Conservation (phyloP, 2,888 invertebrate species). For the Copidosoma aretas region DNA sequence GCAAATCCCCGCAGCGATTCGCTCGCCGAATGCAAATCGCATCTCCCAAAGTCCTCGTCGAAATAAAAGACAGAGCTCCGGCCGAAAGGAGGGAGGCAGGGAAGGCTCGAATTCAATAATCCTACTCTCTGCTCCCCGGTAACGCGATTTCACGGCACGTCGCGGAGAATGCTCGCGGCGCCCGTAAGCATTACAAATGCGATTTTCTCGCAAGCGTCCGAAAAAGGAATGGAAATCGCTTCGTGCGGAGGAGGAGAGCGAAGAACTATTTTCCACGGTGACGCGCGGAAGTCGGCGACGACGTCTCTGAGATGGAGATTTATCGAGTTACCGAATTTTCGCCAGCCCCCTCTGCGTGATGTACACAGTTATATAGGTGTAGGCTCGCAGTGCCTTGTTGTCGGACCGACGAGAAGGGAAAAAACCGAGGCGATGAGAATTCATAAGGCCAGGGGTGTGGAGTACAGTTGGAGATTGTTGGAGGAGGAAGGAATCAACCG, state of each 20-base stretch:
- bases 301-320: slow-evolving; percentile 3
- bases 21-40: slow-evolving; percentile 49
- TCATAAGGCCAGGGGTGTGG: not conserved
- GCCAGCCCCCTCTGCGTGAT: slow-evolving; percentile 14
- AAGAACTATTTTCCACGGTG: slow-evolving; percentile 19
- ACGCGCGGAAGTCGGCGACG: not conserved
- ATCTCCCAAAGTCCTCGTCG: slow-evolving; percentile 53
- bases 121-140: slow-evolving; percentile 40
- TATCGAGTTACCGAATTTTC: slow-evolving; percentile 36
- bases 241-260: not conserved
- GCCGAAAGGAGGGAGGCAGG: no score
- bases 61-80: not conserved
- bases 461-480: not conserved
- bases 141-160: slow-evolving; percentile 59
- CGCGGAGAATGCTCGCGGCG: slow-evolving; percentile 41
- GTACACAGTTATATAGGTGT: not conserved
- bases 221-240: slow-evolving; percentile 9
- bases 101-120: slow-evolving; percentile 57
- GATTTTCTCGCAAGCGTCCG: slow-evolving; percentile 17
- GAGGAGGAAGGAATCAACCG: not conserved
- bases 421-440: slow-evolving; percentile 20
- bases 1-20: not conserved
- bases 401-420: slow-evolving; percentile 10
- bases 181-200: slow-evolving; percentile 37
- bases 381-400: not conserved